Base-by-base conservation (phyloP, 2,113 vertebrate species). In the Anarhynchus alexandrinus region DNA sequence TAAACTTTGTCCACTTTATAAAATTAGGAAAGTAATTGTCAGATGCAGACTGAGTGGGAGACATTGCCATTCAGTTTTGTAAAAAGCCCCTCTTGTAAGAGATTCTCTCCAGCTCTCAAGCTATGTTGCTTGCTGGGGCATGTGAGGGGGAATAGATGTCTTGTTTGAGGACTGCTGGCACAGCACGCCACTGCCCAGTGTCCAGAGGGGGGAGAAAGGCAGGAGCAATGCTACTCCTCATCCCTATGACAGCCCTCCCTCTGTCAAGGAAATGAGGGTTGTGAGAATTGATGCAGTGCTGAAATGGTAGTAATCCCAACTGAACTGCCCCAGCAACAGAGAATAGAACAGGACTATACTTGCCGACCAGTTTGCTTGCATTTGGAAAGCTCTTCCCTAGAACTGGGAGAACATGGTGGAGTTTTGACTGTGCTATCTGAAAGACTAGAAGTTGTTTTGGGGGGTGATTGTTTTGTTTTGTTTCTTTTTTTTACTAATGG, bases 61-160 rank as follows among this genome's bases (percentile, higher is more conserved):
- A 61, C 21, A 11, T 79, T 64, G 25, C 15, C 16, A 6, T 64
- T 79, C 25, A 10, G 6, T 79, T 70, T 79, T 7, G 10, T 29
- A 42, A 58, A 74, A 59, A 13, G 30, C 11, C 4, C 2, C 4
- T 71, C 36, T 71, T 61, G 10, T 47, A 55, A 66, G 27, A 65
- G 21, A 23, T 87, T 87, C 26, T 82, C 21, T 47, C 11, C 47
- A 76, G 12, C 18, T 70, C 17, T 87, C 26, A 74, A 6, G 12
- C 29, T 59, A 0, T 3, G 3, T 27, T 32, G 49, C 20, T 42
- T 59, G 4, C 29, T 71, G 38, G 32, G 15, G 23, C 18, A 30
- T 1, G 2, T n/a, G 52, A 61, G 3, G 38, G 25, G 18, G 12
- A 64, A 16, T 9, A 51, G 19, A 12, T 2, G 2, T 23, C 59